Evolutionary conservation across 1,140 invertebrate genomes (phyloP).

Genomic region (Drosophila jambulina): DNA sequence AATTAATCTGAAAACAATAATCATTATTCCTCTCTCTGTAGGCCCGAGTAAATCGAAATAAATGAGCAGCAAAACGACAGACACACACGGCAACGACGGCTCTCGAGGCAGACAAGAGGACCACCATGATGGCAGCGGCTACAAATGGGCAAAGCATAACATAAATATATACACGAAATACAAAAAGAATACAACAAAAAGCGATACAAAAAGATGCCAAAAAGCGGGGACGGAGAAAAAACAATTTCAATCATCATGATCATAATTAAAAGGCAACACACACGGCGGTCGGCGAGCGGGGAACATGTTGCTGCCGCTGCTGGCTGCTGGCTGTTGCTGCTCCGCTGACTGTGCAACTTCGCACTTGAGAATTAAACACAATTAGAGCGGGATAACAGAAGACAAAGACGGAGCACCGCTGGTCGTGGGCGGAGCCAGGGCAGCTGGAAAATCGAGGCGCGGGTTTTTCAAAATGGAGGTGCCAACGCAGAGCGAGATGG

Average conservation of each 20-base stretch:
- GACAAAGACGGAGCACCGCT: conserved; percentile 17
- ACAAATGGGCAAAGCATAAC: conserved; percentile 79
- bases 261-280: conserved; percentile 82
- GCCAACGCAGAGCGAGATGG: conserved; percentile 60
- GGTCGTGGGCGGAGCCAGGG: conserved; percentile 57
- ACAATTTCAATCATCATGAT: conserved; percentile 81
- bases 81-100: conserved; percentile 32
- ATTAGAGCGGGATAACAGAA: conserved; percentile 56
- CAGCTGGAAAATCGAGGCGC: conserved; percentile 43
- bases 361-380: conserved; percentile 82
- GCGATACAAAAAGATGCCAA: conserved; percentile 66
- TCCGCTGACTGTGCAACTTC: conserved; percentile 78
- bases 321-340: conserved; percentile 27
- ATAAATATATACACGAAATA: conserved; percentile 43
- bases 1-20: conserved; percentile 11
- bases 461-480: conserved; percentile 83
- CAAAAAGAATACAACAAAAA: conserved; percentile 6
- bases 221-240: conserved; percentile 65
- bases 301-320: conserved; percentile 45
- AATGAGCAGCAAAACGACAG: conserved; percentile 79
- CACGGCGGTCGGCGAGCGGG: background rate
- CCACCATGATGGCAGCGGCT: conserved; percentile 76
- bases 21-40: conserved; percentile 32
- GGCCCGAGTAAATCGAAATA: conserved; percentile 46
- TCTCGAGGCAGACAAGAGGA: conserved; percentile 72